Conservation (phyloP, 2,797 vertebrate genomes). For the Cossypha heuglini region DNA sequence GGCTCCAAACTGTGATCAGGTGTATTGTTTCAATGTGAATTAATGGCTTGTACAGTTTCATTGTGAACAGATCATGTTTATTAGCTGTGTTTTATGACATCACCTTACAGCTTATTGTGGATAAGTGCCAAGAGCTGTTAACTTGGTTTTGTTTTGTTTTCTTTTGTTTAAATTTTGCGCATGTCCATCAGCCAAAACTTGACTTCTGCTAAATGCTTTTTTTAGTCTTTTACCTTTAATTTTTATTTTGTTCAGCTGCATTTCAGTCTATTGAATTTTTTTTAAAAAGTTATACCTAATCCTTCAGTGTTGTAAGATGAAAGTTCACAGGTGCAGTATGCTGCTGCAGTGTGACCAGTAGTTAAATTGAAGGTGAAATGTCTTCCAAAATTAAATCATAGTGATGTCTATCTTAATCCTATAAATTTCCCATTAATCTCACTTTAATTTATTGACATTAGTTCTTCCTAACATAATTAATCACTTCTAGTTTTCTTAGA, state of each 20-base stretch:
- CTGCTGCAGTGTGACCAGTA: not conserved
- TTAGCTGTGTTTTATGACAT: not conserved
- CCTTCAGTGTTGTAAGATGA: not conserved
- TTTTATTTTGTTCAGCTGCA: not conserved
- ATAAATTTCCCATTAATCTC: not conserved
- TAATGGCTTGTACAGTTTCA: constrained; percentile 22
- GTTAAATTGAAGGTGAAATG: not conserved
- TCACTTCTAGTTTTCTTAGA: not conserved
- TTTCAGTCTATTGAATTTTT: not conserved
- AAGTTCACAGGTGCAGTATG: not conserved
- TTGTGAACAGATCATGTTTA: not conserved
- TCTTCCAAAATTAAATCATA: constrained; percentile 34
- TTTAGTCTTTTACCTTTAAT: not conserved
- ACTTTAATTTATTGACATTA: not conserved
- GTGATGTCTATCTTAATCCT: not conserved
- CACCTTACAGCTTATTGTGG: not conserved
- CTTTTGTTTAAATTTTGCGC: not conserved
- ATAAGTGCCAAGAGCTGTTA: not conserved
- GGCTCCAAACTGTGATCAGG: constrained; percentile 7
- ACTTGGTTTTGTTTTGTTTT: not conserved
- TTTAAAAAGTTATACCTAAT: not conserved
- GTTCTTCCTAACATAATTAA: not conserved
- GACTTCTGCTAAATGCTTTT: not conserved
- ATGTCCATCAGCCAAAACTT: not conserved
- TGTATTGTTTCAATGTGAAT: constrained; percentile 19